Conservation (phyloP, 2,797 vertebrate species). For the Cuniculus paca region DNA sequence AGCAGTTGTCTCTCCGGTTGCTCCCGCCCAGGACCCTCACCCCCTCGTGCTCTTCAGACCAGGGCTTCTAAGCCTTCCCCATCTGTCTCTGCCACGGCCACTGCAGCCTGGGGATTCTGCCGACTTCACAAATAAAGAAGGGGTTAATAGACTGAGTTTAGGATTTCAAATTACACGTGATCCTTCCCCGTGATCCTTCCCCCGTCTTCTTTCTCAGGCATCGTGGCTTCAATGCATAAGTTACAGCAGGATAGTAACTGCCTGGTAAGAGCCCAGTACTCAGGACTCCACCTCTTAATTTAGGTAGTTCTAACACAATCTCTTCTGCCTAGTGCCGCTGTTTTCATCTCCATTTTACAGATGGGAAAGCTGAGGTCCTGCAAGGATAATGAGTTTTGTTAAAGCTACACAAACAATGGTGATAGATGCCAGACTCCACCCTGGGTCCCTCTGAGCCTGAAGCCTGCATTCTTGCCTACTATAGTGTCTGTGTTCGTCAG, state of each 20-base stretch:
- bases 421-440: fast-evolving
- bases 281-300: fast-evolving
- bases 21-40: not conserved
- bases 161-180: not conserved
- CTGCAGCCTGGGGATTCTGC: not conserved
- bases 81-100: fast-evolving
- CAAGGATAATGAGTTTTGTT: not conserved
- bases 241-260: not conserved
- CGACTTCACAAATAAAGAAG: too few relatives aligned
- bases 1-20: not conserved
- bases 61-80: not conserved
- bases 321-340: not conserved
- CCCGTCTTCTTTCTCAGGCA: not conserved
- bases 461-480: fast-evolving
- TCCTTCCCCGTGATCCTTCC: too few relatives aligned
- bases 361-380: not conserved
- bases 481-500: not conserved
- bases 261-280: not conserved
- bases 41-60: too few relatives aligned
- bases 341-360: not conserved
- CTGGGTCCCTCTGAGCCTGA: not conserved
- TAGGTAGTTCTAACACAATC: too few relatives aligned
- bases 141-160: not conserved
- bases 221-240: not conserved
- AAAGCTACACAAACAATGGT: fast-evolving